Evolutionary conservation across 2,113 vertebrate species (phyloP), one percentile per base, ranked within the genome.

Genomic region (Apteryx owenii): DNA sequence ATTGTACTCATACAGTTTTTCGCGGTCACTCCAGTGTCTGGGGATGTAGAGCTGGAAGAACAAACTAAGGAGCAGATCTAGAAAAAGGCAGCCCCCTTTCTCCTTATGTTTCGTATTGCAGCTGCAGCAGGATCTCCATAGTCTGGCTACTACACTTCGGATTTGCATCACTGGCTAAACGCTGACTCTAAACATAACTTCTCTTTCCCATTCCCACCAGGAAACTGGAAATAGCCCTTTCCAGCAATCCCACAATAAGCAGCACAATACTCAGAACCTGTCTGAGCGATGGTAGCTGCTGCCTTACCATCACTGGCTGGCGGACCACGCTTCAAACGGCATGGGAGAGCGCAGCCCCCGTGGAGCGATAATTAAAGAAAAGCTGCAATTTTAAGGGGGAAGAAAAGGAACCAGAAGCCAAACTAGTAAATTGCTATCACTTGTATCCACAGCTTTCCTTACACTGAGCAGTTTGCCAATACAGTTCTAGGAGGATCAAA

Each of bases 281-380:
- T 28, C 26, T 48, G 42, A 42, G 42, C 23, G 44, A 46, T 16
- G 6, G 60, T 22, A 42, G 26, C 21, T 64, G 69, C 56, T 50
- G 40, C 29, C 4, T 8, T 22, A 10, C 56, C 22, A 2, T 6
- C 48, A n/a, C 9, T 7, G 48, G 12, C 48, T 38, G 48, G 15
- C 40, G 44, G 62, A 62, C 9, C 77, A 20, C 16, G 1, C 54
- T 16, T 29, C 33, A 7, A 25, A 54, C 31, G 40, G 77, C 54
- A 18, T 1, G 1, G 61, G 53, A 53, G 53, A 36, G 64, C 48
- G n/a, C n/a, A 5, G 28, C 3, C 29, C 40, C n/a, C 11, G 0
- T 11, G 28, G 16, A 51, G 17, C 3, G 16, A 18, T 7, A 19
- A 21, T 9, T 12, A 42, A 61, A 56, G 54, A 21, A 62, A 64